phyloP scores from a whole-genome alignment of 2,113 vertebrate species.

The Cygnus buccinator region DNA sequence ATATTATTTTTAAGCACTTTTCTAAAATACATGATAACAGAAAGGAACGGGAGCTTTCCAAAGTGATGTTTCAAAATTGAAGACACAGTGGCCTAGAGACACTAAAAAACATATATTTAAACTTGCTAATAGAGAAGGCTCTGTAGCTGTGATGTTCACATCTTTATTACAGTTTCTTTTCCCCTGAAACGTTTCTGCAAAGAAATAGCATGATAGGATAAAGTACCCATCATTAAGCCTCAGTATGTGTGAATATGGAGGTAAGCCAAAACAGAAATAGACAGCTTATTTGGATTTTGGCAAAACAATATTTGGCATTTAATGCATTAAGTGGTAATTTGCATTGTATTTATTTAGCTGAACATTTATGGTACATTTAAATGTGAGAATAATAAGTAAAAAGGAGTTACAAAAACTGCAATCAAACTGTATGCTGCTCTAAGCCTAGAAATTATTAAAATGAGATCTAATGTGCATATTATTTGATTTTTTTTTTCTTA shows the following conservation, averaged over 20 bases:
- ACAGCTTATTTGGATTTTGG: background rate
- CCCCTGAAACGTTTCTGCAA: background rate
- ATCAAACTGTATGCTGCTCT: background rate
- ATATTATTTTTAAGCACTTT: background rate
- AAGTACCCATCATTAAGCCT: conserved; percentile 35
- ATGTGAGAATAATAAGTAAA: background rate
- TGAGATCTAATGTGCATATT: background rate
- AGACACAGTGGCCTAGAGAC: background rate
- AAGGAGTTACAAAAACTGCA: background rate
- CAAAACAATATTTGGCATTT: conserved; percentile 11
- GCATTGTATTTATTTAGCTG: conserved; percentile 36
- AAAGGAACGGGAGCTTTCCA: background rate
- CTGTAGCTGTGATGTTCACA: background rate
- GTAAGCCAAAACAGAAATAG: conserved; percentile 21
- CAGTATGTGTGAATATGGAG: background rate
- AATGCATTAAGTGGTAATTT: conserved; percentile 32
- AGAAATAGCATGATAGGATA: conserved; percentile 24
- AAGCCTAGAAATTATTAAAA: background rate
- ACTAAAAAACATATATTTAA: conserved; percentile 29
- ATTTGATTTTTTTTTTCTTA: background rate
- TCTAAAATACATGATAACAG: background rate
- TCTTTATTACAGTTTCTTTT: conserved; percentile 42
- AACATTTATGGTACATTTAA: conserved; percentile 24
- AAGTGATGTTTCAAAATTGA: background rate
- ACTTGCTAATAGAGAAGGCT: background rate